These are phyloP conservation scores for Myiozetetes cayanensis DNA, from an alignment of 2,113 vertebrate genomes.

Conservation along the genomic window DNA sequence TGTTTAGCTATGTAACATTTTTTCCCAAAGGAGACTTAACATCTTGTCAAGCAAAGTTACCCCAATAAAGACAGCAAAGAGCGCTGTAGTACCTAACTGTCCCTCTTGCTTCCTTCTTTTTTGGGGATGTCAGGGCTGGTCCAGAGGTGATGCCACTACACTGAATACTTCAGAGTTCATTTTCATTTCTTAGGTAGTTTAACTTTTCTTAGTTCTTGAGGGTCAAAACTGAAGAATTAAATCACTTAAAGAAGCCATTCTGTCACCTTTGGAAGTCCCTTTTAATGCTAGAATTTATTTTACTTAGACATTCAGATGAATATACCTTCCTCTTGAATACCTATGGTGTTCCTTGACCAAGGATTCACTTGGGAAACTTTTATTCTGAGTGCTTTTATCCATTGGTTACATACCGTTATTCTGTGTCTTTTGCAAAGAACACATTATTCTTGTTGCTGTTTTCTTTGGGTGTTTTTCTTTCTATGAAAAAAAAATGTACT, in stretches of 20 bases:
- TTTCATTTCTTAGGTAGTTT: background rate
- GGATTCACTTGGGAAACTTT: background rate
- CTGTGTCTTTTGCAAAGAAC: background rate
- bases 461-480: background rate
- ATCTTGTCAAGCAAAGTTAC: background rate
- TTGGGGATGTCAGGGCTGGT: background rate
- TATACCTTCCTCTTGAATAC: background rate
- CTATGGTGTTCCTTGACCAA: background rate
- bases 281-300: background rate
- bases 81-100: background rate
- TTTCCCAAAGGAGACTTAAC: background rate
- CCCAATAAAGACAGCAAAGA: background rate
- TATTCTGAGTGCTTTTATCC: background rate
- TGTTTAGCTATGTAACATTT: background rate
- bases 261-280: background rate
- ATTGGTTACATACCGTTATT: background rate
- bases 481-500: background rate
- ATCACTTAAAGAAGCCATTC: background rate
- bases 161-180: rapidly evolving
- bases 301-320: background rate
- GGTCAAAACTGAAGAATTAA: background rate
- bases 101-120: background rate
- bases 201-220: background rate
- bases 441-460: background rate
- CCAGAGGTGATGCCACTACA: background rate